Evolutionary conservation across 2,113 vertebrate genomes (phyloP).

Genomic region (Conger conger): DNA sequence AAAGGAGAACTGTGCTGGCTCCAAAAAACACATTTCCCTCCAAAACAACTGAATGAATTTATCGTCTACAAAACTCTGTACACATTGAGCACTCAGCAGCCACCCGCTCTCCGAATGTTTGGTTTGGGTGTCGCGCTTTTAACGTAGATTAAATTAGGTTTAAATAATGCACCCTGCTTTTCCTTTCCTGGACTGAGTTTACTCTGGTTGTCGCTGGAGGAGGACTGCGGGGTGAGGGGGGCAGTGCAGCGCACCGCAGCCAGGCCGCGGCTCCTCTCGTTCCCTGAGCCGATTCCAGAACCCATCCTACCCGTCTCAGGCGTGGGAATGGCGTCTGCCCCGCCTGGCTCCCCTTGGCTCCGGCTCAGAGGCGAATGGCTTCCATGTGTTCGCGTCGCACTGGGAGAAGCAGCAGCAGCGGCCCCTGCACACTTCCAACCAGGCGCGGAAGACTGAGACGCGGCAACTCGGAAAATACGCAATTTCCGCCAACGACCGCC

Average conservation of each 20-base stretch:
- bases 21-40: no score
- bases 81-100: no score
- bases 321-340: background rate
- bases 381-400: background rate
- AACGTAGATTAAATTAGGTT: no score
- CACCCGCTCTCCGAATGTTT: no score
- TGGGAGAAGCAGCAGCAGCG: background rate
- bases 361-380: background rate
- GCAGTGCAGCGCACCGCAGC: background rate
- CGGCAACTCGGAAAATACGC: background rate
- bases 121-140: no score
- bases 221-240: no score
- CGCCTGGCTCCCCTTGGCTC: background rate
- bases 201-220: no score
- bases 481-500: background rate
- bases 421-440: background rate
- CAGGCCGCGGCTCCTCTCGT: background rate
- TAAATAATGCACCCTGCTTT: no score
- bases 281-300: background rate
- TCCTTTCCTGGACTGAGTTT: no score
- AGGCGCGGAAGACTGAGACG: background rate
- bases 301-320: background rate
- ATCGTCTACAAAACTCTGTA: no score
- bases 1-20: no score
- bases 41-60: no score